A percentile compares a stretch with the other conserved stretches of the same genome.
Conservation (phyloP, 92 coral and sea anemone species). For the Palythoa heliodiscus region DNA sequence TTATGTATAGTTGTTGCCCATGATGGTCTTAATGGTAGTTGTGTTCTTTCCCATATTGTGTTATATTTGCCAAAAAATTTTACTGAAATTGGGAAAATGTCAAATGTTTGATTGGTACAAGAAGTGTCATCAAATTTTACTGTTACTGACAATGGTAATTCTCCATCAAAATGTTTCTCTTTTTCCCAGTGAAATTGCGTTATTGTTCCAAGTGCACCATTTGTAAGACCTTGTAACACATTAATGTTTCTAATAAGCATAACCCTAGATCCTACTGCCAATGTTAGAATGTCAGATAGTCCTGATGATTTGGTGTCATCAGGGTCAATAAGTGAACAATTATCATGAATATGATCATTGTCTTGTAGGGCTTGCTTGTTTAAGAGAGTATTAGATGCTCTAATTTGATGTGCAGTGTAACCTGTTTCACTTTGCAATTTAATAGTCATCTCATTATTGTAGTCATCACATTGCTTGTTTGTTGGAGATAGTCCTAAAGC, state of each 20-base stretch:
- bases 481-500: slow-evolving; percentile 7
- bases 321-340: not conserved
- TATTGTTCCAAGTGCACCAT: slow-evolving; percentile 64
- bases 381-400: not conserved
- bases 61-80: slow-evolving; percentile 4
- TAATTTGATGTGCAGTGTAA: slow-evolving; percentile 3
- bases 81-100: slow-evolving; percentile 18
- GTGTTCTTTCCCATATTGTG: not conserved
- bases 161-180: not conserved
- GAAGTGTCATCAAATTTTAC: not conserved
- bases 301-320: slow-evolving; percentile 35
- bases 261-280: slow-evolving; percentile 39
- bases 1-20: too few species aligned
- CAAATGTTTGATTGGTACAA: not conserved
- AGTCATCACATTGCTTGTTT: slow-evolving; percentile 1
- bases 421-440: slow-evolving; percentile 1
- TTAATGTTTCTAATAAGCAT: slow-evolving; percentile 57
- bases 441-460: not conserved
- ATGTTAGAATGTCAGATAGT: slow-evolving; percentile 22
- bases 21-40: too few species aligned
- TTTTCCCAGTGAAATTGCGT: not conserved
- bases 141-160: not conserved
- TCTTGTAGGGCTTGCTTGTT: slow-evolving; percentile 1
- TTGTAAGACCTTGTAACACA: slow-evolving; percentile 50
- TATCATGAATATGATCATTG: slow-evolving; percentile 4